Base-by-base conservation (phyloP, 2,888 invertebrate species). In the Calephelis perditalis region DNA sequence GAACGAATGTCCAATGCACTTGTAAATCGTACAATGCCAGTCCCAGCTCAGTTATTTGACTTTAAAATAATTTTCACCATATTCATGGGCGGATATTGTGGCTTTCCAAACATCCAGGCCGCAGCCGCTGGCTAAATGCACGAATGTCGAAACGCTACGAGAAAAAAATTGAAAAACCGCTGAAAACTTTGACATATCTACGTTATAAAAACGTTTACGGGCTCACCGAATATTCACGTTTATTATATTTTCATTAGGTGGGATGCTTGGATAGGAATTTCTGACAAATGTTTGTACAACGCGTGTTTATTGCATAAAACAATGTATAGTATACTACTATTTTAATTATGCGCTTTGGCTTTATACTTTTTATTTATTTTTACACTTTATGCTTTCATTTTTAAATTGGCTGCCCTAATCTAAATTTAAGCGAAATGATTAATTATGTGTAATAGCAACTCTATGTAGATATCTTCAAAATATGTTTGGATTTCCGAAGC, bases 11-110 rank as follows among this genome's bases (percentile, higher is more conserved):
- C 52, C 52, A 7, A 35, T 54, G 52, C 52, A 36, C 10, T 54
- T 36, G 36, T 54, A 35, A 36, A 11, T 54, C 52, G 52, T 3
- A 36, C n/a, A 26, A 15, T 35, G 52, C 35, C 52, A 36, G 52
- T 11, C 11, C 7, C 52, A 54, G 52, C 11, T n/a, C n/a, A 11
- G 52, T 54, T 54, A 54, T 54, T 54, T 54, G 52, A 54, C 52
- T 54, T 54, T 54, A 54, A 61, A 52, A 57, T 43, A 56, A 55
- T 56, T 9, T 35, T 35, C 56, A 52, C 56, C 56, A 59, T 40
- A 47, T 57, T 47, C 58, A 56, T 43, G n/a, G n/a, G 44, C 60
- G 60, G 63, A 63, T 56, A 55, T 60, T 60, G 62, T 52, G 63
- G 63, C 61, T 44, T 58, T 26, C 55, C 61, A 54, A 58, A 57